Base-by-base conservation (phyloP, 2,797 vertebrate species). In the Hylomyscus alleni region DNA sequence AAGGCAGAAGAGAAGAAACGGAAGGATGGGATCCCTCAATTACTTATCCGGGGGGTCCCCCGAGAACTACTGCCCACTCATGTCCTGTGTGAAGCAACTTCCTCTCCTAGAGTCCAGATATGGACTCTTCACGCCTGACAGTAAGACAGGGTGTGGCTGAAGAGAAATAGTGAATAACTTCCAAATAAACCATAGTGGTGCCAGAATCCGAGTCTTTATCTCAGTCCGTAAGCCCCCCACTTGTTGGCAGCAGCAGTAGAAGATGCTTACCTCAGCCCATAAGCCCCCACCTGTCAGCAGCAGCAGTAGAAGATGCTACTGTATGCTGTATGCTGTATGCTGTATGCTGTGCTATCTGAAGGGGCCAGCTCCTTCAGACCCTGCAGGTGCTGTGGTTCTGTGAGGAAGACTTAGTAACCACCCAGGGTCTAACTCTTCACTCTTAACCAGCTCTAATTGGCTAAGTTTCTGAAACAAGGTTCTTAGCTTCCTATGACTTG, bases 11-110 rank as follows among this genome's bases (percentile, higher is more conserved):
- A 56, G 73, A 95, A 80, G 44, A 56, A 73, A 56, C 3, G 6
- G 31, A 78, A 82, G 47, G 29, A 37, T 37, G 94, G 75, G 22
- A 80, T 26, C 31, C 76, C 1, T 3, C 47, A 80, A 44, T 83
- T 26, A 3, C 37, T 80, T 65, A 29, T 76, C 56, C 82, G 67
- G 4, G 85, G 85, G 47, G 72, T 95, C 89, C 93, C 52, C 86
- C 58, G 2, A 95, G 87, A 76, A 72, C 83, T 54, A 76, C 93
- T 58, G 81, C 65, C 88, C 60, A 96, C 95, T 97, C 97, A 97
- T 81, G 97, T 97, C 96, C 96, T 96, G 95, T 56, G 2, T 95
- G 95, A 95, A 81, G 86, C 60, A 97, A 97, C 95, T 97, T 97
- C 97, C 96, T 95, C 92, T 77, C 50, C 0, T 1, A 0, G 31